Evolutionary conservation across 2,888 invertebrate genomes (phyloP).

Genomic region (Gari tellinella): DNA sequence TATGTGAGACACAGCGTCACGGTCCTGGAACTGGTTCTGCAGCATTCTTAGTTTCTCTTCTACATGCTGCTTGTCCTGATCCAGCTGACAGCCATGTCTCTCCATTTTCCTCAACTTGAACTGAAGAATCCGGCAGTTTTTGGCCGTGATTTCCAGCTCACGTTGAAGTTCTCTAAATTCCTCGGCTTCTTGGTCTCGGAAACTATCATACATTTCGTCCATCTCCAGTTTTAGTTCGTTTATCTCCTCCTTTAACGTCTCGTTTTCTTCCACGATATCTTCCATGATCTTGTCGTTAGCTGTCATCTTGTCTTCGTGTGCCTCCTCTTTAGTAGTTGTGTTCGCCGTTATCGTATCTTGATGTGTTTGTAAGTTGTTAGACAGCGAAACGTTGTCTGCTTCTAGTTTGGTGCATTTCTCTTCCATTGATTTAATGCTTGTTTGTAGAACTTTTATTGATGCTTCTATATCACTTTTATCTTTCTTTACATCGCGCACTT

Average conservation of each 20-base stretch:
- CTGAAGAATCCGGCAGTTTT: constrained; percentile 98
- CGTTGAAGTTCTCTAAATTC: constrained; percentile 94
- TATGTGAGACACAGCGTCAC: constrained; percentile 79
- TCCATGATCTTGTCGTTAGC: constrained; percentile 68
- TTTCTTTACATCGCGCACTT: constrained; percentile 37
- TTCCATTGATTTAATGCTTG: constrained; percentile 62
- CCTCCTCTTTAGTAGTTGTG: constrained; percentile 42
- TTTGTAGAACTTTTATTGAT: constrained; percentile 85
- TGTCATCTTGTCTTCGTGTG: constrained; percentile 60
- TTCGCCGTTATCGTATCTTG: constrained; percentile 10
- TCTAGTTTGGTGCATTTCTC: constrained; percentile 65
- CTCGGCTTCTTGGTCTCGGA: constrained; percentile 97
- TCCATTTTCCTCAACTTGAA: constrained; percentile 99
- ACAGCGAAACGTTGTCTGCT: constrained; percentile 62
- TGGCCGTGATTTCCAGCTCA: constrained; percentile 97
- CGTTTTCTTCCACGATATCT: constrained; percentile 72
- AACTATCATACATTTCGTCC: constrained; percentile 97
- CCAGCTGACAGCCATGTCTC: constrained; percentile 90
- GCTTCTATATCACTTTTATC: constrained; percentile 65
- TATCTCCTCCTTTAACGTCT: constrained; percentile 87
- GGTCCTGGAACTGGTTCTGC: constrained; percentile 80
- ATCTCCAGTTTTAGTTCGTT: constrained; percentile 98
- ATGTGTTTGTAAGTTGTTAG: constrained; percentile 41
- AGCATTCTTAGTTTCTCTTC: constrained; percentile 83
- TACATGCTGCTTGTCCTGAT: constrained; percentile 91